Evolutionary conservation across 2,797 vertebrate species (phyloP), one percentile per base, ranked within the genome.

Genomic region (Discoglossus pictus): DNA sequence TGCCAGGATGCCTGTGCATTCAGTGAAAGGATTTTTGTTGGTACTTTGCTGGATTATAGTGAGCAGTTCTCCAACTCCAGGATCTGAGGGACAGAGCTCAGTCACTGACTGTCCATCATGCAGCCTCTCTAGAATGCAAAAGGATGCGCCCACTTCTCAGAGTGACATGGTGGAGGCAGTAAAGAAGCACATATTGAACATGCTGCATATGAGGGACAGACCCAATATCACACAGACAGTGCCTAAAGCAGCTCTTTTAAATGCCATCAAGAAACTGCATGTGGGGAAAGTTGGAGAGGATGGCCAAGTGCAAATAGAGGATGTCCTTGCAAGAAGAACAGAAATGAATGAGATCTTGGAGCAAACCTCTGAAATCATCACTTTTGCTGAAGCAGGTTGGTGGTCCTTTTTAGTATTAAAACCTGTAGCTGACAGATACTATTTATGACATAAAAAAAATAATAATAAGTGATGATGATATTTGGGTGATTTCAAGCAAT

Each of bases 121-220:
- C 58, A 89, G 88, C 65, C 80, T 95, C 39, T 77, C 91, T 75
- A 89, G 87, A 73, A 81, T 93, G 75, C 89, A 88, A 50, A 92
- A 80, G 80, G 92, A 94, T 80, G 85, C 77, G 76, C 66, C 89
- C 73, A 82, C 79, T 78, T 80, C 85, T 52, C 92, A 94, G 81
- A 86, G 78, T 7, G 92, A 96, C 82, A 94, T 98, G 92, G 93
- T 96, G 80, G 95, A 98, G 83, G 96, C 93, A 11, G 95, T 98
- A 56, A 98, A 98, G 82, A 91, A 85, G 66, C 96, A 98, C 90
- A 98, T 98, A 60, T 81, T 98, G 65, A 94, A 90, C 84, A 94
- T 96, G 95, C 84, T 98, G 87, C 95, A 98, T 83, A 87, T 98
- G 87, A 87, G 95, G 72, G 77, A 90, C 75, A 93, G 94, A 78